Evolutionary conservation across 2,797 vertebrate species (phyloP), one percentile per base, ranked within the genome.

Genomic region (Sparidentex hasta): DNA sequence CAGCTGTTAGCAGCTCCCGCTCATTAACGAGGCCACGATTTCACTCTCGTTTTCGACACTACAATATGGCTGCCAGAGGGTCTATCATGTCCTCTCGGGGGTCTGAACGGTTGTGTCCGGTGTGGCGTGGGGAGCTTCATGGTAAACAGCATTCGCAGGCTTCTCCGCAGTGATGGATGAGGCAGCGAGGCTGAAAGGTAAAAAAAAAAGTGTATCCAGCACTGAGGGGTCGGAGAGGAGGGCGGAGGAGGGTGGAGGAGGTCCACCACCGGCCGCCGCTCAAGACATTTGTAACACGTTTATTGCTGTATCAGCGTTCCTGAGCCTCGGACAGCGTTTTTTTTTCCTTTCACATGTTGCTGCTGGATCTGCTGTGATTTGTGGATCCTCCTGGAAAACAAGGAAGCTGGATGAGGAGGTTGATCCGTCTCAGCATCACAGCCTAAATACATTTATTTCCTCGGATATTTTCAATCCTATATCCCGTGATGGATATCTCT

Each of bases 271-370:
- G 54, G 55, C 79, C 51, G 0, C 80, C 25, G 43, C 65, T 57
- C 21, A 20, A 91, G 55, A 78, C 85, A 90, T 91, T 87, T 81
- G 79, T 87, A 80, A 90, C 62, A 48, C 61, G 7, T 84, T 85
- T 76, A 79, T 69, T 80, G 89, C 87, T 82, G 88, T 91, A 59
- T 92, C 88, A 90, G 92, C 87, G 5, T 65, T 41, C 54, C 21
- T 46, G 23, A 27, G 46, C 73, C 41, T 44, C 74, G 9, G 43
- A 55, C 38, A 14, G 14, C 23, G 11, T 29, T 8, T 64, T 29
- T 8, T 64, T 13, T 52, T 47, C 3, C n/a, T 17, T 16, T 65
- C 74, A 83, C 73, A 14, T 78, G 70, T 73, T 77, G 68, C 78
- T 76, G 80, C 83, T 41, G 51, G 27, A 76, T 82, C 74, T 63